Percentiles rank a stretch among this genome's conserved stretches.
These are phyloP conservation scores for Poecilia picta DNA, from an alignment of 2,797 vertebrate species.

Conservation along the genomic window DNA sequence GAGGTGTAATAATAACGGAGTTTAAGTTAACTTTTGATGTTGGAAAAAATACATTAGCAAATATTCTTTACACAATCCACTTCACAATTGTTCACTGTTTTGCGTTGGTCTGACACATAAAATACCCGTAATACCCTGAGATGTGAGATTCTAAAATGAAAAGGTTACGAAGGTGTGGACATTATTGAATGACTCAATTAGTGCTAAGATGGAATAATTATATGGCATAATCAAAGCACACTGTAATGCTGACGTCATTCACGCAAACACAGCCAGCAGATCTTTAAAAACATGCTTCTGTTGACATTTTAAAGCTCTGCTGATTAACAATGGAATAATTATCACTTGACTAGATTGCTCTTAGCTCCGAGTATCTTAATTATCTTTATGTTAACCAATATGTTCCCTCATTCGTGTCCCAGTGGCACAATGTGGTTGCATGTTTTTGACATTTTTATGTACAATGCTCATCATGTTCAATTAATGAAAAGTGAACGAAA, in stretches of 20 bases:
- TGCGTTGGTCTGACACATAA: background rate
- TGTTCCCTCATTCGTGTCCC: background rate
- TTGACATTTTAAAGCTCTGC: constrained; percentile 11
- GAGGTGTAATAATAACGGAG: background rate
- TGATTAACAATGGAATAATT: constrained; percentile 23
- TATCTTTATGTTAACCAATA: constrained; percentile 8
- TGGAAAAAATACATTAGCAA: background rate
- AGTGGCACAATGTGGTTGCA: background rate
- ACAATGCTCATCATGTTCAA: background rate
- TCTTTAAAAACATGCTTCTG: background rate
- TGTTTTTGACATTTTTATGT: background rate
- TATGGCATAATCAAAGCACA: background rate
- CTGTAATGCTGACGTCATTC: constrained; percentile 9
- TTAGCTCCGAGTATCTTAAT: background rate
- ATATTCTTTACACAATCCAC: background rate
- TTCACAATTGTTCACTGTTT: background rate
- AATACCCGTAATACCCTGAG: background rate
- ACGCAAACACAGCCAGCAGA: constrained; percentile 1
- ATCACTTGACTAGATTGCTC: background rate
- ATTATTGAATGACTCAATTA: constrained; percentile 7
- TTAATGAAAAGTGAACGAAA: background rate
- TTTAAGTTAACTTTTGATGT: background rate
- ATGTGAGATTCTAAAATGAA: background rate
- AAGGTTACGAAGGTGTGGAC: background rate
- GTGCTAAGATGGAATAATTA: background rate